Conservation (phyloP, 2,797 vertebrate species). For the Meriones psammophilus region DNA sequence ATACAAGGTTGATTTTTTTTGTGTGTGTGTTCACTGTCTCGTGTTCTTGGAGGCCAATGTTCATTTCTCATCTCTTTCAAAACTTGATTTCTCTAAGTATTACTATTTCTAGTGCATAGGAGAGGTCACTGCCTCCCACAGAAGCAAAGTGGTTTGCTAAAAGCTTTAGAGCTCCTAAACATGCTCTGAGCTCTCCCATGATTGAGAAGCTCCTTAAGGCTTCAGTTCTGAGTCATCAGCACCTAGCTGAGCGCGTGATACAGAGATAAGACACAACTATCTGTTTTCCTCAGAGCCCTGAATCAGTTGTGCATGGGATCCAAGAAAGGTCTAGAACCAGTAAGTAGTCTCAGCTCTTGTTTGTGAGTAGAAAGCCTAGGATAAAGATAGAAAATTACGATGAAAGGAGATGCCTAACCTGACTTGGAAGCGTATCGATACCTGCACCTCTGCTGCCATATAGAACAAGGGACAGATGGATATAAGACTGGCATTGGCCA, state of each 20-base stretch:
- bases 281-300: background rate
- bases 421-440: background rate
- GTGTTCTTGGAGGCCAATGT: background rate
- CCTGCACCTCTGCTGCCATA: background rate
- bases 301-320: background rate
- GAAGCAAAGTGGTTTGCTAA: background rate
- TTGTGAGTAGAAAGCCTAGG: background rate
- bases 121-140: background rate
- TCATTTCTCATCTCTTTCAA: background rate
- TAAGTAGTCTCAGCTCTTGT: background rate
- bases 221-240: background rate
- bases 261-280: background rate
- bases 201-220: background rate
- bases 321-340: background rate
- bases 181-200: background rate
- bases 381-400: background rate
- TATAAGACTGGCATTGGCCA: background rate
- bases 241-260: background rate
- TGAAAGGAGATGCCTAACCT: background rate
- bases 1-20: background rate
- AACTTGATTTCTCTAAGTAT: background rate
- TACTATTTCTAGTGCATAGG: background rate
- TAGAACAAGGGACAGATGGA: background rate
- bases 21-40: background rate
- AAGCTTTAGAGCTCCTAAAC: slow-evolving; percentile 12